A percentile compares a stretch with the other conserved stretches of the same genome.
Conservation (phyloP, 2,888 invertebrate species). For the Pedicia rivosa region DNA sequence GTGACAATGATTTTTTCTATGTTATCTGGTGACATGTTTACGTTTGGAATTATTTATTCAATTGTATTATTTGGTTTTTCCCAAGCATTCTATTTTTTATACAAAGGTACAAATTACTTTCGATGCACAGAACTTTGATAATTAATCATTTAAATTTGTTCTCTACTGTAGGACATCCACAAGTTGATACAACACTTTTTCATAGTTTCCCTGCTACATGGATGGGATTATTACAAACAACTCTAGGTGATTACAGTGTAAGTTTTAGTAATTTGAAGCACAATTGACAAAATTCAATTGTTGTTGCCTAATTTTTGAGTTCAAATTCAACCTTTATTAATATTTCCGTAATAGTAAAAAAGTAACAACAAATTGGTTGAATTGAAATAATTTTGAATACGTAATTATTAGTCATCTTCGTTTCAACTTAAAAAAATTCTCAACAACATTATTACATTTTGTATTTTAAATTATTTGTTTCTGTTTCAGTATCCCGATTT, state of each 20-base stretch:
- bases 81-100: slow-evolving; percentile 88
- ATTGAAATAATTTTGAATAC: too few relatives aligned
- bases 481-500: slow-evolving; percentile 91
- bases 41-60: slow-evolving; percentile 92
- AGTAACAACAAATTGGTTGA: background rate
- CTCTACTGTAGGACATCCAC: slow-evolving; percentile 73
- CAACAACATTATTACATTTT: too few relatives aligned
- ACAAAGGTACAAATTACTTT: slow-evolving; percentile 56
- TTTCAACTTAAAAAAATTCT: too few relatives aligned
- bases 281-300: background rate
- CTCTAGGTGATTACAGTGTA: slow-evolving; percentile 94
- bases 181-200: slow-evolving; percentile 64
- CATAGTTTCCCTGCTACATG: slow-evolving; percentile 80
- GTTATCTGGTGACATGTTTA: slow-evolving; percentile 97
- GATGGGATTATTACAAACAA: slow-evolving; percentile 97
- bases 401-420: too few relatives aligned
- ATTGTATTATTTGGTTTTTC: slow-evolving; percentile 93
- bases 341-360: too few relatives aligned
- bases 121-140: background rate
- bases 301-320: background rate
- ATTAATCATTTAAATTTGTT: slow-evolving; percentile 18
- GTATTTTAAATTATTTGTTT: too few relatives aligned
- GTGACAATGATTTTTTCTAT: slow-evolving; percentile 99
- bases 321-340: too few relatives aligned
- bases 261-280: slow-evolving; percentile 22